Evolutionary conservation across 2,888 invertebrate species (phyloP).

Genomic region (Drosophila heteroneura): DNA sequence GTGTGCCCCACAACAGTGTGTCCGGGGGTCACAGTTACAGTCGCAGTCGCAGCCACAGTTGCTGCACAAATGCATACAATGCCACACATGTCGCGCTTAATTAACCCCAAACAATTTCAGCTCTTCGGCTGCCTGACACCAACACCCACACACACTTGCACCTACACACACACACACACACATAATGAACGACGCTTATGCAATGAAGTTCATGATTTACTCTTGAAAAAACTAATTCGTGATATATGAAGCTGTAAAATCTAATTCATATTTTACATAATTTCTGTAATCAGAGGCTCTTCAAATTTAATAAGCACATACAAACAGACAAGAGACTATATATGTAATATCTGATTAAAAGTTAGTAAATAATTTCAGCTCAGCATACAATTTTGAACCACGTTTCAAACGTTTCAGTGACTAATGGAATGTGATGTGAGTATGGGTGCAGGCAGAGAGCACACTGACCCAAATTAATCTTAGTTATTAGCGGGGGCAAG

Average conservation of each 20-base stretch:
- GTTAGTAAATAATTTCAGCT: background rate
- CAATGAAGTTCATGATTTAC: conserved; percentile 3
- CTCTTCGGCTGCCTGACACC: conserved; percentile 33
- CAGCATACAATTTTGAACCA: conserved; percentile 46
- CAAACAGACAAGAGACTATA: no score
- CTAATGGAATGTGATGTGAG: background rate
- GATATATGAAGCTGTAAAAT: background rate
- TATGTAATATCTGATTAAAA: background rate
- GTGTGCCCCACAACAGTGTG: conserved; percentile 23
- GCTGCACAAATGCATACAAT: conserved; percentile 67
- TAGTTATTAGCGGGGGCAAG: conserved; percentile 75
- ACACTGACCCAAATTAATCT: conserved; percentile 82
- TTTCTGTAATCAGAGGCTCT: background rate
- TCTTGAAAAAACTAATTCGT: background rate
- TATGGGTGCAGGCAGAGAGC: conserved; percentile 25
- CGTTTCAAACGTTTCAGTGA: conserved; percentile 11
- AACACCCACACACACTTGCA: conserved; percentile 17
- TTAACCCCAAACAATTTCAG: conserved; percentile 81
- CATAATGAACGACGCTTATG: conserved; percentile 18
- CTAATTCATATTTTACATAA: background rate
- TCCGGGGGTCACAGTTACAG: conserved; percentile 4
- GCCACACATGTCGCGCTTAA: conserved; percentile 81
- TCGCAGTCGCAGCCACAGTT: conserved; percentile 28
- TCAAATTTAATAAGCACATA: background rate
- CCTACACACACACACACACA: conserved; percentile 21